These are phyloP conservation scores for Novumbra hubbsi DNA, from an alignment of 2,797 vertebrate species.

Conservation along the genomic window DNA sequence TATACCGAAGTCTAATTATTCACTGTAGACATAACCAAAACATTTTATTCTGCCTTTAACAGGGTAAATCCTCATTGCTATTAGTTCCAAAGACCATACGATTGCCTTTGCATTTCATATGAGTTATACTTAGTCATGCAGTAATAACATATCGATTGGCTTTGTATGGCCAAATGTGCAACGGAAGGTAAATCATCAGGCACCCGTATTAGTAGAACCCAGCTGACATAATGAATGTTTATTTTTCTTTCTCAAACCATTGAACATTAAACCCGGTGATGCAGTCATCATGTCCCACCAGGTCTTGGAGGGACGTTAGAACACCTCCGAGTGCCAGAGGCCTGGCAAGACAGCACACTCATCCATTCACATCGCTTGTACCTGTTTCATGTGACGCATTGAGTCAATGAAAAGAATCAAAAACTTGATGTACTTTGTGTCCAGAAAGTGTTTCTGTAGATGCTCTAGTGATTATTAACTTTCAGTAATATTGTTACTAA, in stretches of 20 bases:
- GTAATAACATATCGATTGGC: conserved; percentile 7
- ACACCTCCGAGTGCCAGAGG: not conserved
- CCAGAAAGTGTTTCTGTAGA: too few species aligned
- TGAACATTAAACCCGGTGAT: conserved; percentile 24
- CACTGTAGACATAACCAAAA: not conserved
- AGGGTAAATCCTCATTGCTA: not conserved
- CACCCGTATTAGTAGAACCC: conserved; percentile 1
- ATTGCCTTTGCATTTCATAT: not conserved
- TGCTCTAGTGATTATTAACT: too few species aligned
- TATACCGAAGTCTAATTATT: not conserved
- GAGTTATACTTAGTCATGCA: too few species aligned
- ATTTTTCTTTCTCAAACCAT: conserved; percentile 21
- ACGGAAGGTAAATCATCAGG: conserved; percentile 8
- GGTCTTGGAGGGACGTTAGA: conserved; percentile 4
- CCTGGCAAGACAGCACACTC: not conserved
- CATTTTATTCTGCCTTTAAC: not conserved
- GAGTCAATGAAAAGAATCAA: too few species aligned
- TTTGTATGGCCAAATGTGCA: not conserved
- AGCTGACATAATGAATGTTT: conserved; percentile 26
- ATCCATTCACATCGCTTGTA: not conserved
- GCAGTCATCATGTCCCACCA: not conserved
- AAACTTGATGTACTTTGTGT: too few species aligned
- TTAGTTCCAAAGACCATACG: too few species aligned
- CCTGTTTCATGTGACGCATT: not conserved
- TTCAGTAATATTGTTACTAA: too few species aligned